Conservation (phyloP, 2,797 vertebrate species). For the Alectoris magna region DNA sequence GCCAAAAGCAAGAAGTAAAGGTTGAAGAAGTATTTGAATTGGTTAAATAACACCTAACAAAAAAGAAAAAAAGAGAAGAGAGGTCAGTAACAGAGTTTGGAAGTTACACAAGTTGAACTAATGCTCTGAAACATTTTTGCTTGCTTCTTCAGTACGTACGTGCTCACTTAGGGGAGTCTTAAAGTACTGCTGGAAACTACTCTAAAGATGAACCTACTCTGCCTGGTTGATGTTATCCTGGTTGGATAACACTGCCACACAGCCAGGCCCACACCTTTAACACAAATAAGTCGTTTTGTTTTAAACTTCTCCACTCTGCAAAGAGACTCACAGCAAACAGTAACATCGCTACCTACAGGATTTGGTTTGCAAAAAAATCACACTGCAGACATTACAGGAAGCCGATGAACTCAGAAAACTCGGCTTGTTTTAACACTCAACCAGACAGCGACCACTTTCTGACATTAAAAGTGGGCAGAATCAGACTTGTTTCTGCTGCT, state of each 20-base stretch:
- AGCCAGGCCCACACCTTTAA: background rate
- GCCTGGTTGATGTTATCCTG: no score
- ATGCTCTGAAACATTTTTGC: background rate
- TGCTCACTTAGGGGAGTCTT: background rate
- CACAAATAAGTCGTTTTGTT: background rate
- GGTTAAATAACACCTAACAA: constrained; percentile 92
- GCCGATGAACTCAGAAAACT: background rate
- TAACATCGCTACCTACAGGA: no score
- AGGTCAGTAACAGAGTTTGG: background rate
- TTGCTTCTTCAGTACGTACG: background rate
- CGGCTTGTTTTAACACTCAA: background rate
- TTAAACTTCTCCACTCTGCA: background rate
- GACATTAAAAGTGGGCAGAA: background rate
- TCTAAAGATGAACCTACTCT: background rate
- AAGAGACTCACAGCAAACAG: background rate
- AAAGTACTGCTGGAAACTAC: background rate
- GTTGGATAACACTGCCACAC: background rate
- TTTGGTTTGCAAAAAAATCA: background rate
- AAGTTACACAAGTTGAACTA: background rate
- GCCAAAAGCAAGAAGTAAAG: constrained; percentile 96
- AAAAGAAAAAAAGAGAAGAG: background rate
- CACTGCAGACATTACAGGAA: background rate
- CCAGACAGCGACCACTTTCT: background rate
- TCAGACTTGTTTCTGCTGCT: background rate
- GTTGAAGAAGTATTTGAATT: constrained; percentile 99